phyloP scores from a whole-genome alignment of 2,797 vertebrate species.

The Myripristis jacobus region DNA sequence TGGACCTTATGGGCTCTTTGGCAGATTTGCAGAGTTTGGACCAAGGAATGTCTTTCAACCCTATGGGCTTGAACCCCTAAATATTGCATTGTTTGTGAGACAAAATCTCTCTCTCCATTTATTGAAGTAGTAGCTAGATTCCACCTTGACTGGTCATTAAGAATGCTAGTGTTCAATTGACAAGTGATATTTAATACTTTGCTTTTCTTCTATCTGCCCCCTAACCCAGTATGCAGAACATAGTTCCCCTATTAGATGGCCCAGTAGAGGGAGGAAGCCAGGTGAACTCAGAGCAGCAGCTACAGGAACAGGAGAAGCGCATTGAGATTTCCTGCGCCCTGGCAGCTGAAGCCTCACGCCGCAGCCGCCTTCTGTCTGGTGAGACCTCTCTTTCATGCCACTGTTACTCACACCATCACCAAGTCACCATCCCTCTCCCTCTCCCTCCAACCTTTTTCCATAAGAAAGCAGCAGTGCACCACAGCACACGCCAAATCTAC shows the following conservation, averaged over 20 bases:
- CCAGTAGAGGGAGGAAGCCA: conserved; percentile 84
- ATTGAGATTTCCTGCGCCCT: conserved; percentile 96
- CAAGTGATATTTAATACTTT: neutral
- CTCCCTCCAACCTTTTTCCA: neutral
- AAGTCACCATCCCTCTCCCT: neutral
- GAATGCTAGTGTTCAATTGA: no score
- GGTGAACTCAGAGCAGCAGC: conserved; percentile 87
- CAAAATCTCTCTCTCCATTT: no score
- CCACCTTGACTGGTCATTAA: no score
- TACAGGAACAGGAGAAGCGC: conserved; percentile 96
- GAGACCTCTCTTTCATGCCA: conserved; percentile 66
- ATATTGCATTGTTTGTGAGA: no score
- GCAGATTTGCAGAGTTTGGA: no score
- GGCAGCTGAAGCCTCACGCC: conserved; percentile 95
- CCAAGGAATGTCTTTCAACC: no score
- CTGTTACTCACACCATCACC: conserved; percentile 10
- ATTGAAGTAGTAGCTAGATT: no score
- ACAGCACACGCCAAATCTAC: no score
- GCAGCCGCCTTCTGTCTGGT: conserved; percentile 95
- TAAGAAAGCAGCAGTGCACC: no score
- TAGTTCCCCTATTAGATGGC: conserved; percentile 91
- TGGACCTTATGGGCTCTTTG: no score
- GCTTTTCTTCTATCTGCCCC: neutral
- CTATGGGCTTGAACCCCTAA: no score
- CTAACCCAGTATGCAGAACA: conserved; percentile 90